A percentile compares a stretch with the other conserved stretches of the same genome.
phyloP scores from a whole-genome alignment of 2,797 vertebrate genomes.

The Syngnathus acus region DNA sequence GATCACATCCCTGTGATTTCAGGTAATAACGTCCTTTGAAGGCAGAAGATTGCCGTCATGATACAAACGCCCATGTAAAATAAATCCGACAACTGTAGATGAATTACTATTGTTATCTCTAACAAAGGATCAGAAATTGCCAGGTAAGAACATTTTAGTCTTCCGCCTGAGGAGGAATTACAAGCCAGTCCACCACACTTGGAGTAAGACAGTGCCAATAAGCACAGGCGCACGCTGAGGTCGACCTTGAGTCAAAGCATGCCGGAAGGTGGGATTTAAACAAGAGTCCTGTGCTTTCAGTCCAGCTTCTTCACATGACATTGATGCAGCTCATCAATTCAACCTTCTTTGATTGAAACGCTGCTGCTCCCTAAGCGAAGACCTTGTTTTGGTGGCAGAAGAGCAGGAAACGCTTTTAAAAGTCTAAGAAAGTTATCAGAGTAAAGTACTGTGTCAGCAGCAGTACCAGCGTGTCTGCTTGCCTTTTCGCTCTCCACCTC shows the following conservation, averaged over 20 bases:
- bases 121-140: constrained; percentile 32
- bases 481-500: constrained; percentile 22
- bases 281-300: neutral
- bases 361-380: neutral
- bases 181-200: neutral
- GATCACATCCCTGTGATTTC: constrained; percentile 23
- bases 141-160: constrained; percentile 23
- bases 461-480: constrained; percentile 38
- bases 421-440: constrained; percentile 42
- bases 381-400: neutral
- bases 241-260: neutral
- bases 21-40: constrained; percentile 35
- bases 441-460: constrained; percentile 54
- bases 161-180: constrained; percentile 14
- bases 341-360: neutral
- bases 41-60: constrained; percentile 17
- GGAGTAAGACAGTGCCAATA: neutral
- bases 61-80: constrained; percentile 22
- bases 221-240: neutral
- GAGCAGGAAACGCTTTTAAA: constrained; percentile 13
- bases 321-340: neutral
- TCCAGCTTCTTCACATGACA: neutral
- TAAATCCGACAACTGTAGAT: constrained; percentile 19
- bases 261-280: neutral
- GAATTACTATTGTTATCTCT: constrained; percentile 41